phyloP scores from a whole-genome alignment of 1,140 invertebrate species.

The Anthonomus grandis region DNA sequence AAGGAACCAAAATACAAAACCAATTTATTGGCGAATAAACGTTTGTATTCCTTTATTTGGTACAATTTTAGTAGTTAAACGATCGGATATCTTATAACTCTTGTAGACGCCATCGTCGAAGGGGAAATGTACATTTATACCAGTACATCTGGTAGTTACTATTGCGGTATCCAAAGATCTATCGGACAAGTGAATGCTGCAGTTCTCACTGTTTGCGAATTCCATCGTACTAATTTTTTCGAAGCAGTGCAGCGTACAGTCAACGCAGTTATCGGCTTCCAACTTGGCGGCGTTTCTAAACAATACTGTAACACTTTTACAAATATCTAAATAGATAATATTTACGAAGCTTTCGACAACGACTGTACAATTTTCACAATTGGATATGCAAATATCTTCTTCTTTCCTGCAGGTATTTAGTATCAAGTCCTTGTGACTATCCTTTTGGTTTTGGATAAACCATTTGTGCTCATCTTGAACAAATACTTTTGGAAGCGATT shows the following conservation, averaged over 20 bases:
- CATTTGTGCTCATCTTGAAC: slow-evolving; percentile 17
- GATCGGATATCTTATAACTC: slow-evolving; percentile 14
- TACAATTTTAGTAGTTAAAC: slow-evolving; percentile 15
- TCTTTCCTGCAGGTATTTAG: slow-evolving; percentile 19
- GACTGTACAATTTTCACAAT: slow-evolving; percentile 20
- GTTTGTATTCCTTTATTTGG: slow-evolving; percentile 21
- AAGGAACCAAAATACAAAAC: no score
- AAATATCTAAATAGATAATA: slow-evolving; percentile 2
- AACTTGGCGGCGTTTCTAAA: slow-evolving; percentile 3
- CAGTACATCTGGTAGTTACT: slow-evolving; percentile 5
- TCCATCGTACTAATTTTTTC: slow-evolving; percentile 9
- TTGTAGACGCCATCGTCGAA: slow-evolving; percentile 24
- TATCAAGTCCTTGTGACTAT: slow-evolving; percentile 15
- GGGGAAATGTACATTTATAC: slow-evolving; percentile 16
- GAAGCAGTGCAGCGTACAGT: slow-evolving; percentile 21
- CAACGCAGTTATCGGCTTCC: slow-evolving; percentile 11
- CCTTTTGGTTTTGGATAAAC: slow-evolving; percentile 17
- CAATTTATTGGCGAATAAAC: slow-evolving; percentile 9
- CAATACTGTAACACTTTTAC: slow-evolving; percentile 13
- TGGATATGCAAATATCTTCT: slow-evolving; percentile 9
- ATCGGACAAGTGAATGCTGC: slow-evolving; percentile 16
- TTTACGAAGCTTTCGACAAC: slow-evolving; percentile 19
- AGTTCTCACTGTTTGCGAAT: slow-evolving; percentile 11
- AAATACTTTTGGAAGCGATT: slow-evolving; percentile 3
- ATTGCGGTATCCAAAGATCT: slow-evolving; percentile 16